Evolutionary conservation across 2,888 invertebrate genomes (phyloP), one percentile per base, ranked within the genome.

Genomic region (Alloplasta piceator): DNA sequence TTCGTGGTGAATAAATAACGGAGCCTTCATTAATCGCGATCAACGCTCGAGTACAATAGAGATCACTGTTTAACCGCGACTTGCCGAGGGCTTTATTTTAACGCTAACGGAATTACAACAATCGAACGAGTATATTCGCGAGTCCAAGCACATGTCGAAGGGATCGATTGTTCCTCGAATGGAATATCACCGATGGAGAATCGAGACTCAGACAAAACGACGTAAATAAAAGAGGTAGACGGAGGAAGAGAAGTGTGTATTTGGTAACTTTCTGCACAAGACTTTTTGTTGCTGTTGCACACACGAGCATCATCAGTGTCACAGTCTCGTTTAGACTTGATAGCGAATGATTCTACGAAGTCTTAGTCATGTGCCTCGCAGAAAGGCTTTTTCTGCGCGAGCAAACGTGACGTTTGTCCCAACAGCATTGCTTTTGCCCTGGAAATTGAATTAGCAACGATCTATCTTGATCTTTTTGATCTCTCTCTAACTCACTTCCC

Each of bases 361-460:
- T 41, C 66, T 75, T 67, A 75, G 75, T 80, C 80, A 80, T 80
- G 3, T 60, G 80, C 66, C 38, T 39, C 46, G 48, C 26, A 7
- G 12, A 6, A 46, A 48, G 60, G 60, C 48, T 71, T 71, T 26
- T 26, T 48, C 48, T 16, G 48, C 68, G 4, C 3, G 38, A 60
- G 6, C 10, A 60, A 68, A 79, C 52, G 61, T 43, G 26, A 26
- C 26, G 1, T 26, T 26, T 26, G 70, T 46, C 16, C 10, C 50
- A 36, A 7, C 66, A 43, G 12, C 63, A 56, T 63, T 50, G 41
- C 52, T 52, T 5, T 12, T 66, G 52, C 58, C 64, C 74, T 71
- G 75, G 64, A 60, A 80, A 80, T 80, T 80, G 75, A 71, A 80
- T 80, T 75, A 66, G 71, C 9, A 64, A 60, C 70, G 70, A 79